Percentiles rank a stretch among this genome's conserved stretches.
Evolutionary conservation across 2,888 invertebrate genomes (phyloP).

Genomic region (Stramonita haemastoma): DNA sequence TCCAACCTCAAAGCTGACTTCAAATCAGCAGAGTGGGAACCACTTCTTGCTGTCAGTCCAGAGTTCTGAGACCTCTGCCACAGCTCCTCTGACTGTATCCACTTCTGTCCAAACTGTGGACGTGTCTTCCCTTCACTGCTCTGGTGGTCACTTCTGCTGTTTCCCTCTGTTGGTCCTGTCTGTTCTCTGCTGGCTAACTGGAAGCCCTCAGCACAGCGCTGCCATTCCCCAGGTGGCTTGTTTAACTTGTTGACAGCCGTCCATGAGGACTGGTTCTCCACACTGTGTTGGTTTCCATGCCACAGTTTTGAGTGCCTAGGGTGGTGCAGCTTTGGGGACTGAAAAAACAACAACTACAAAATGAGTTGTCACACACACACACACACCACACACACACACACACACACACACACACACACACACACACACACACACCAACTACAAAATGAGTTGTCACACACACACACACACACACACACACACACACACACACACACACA

Average conservation of each 20-base stretch:
- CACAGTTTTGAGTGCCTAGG: neutral
- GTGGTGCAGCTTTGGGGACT: neutral
- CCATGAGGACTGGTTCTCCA: neutral
- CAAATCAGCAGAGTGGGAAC: neutral
- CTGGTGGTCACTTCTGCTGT: too few species aligned
- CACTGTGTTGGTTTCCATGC: neutral
- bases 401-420: too few species aligned
- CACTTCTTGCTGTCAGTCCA: neutral
- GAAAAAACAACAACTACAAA: neutral
- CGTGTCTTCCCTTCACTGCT: too few species aligned
- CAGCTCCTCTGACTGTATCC: constrained; percentile 39
- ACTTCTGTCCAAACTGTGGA: constrained; percentile 16
- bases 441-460: too few species aligned
- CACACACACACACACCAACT: too few species aligned
- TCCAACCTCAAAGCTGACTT: neutral
- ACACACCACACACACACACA: too few species aligned
- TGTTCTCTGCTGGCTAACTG: neutral
- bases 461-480: too few species aligned
- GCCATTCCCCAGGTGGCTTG: constrained; percentile 1
- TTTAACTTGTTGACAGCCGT: neutral
- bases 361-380: too few species aligned
- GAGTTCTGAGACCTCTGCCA: neutral
- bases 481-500: too few species aligned
- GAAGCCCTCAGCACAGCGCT: constrained; percentile 31
- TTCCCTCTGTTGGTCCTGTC: too few species aligned